Conservation (phyloP, 1,140 invertebrate species). For the Drosophila dunni region DNA sequence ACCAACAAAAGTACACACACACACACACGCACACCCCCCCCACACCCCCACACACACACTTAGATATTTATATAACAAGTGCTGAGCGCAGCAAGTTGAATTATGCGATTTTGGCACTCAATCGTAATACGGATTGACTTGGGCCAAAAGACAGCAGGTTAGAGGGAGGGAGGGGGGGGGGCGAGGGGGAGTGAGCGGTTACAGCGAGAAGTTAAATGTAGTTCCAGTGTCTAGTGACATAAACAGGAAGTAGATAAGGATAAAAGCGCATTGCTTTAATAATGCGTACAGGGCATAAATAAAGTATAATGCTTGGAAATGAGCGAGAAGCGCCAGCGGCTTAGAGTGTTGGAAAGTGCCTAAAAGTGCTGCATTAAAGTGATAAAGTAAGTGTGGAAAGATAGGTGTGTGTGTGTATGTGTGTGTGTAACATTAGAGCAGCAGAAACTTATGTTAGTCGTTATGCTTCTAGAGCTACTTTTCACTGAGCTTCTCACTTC, state of each 20-base stretch:
- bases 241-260: slow-evolving; percentile 9
- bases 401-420: too few relatives aligned
- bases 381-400: slow-evolving; percentile 1
- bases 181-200: neutral
- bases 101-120: slow-evolving; percentile 79
- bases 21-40: slow-evolving; percentile 8
- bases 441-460: neutral
- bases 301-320: slow-evolving; percentile 8
- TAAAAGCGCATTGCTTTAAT: slow-evolving; percentile 25
- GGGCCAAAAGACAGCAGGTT: slow-evolving; percentile 15
- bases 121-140: slow-evolving; percentile 49
- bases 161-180: neutral
- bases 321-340: neutral
- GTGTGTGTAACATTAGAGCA: neutral
- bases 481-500: neutral
- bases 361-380: slow-evolving; percentile 6
- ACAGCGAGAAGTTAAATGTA: slow-evolving; percentile 8
- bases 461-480: neutral
- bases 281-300: slow-evolving; percentile 11
- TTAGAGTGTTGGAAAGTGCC: slow-evolving; percentile 7
- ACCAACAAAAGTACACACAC: slow-evolving; percentile 23
- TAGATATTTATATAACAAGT: slow-evolving; percentile 20
- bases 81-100: slow-evolving; percentile 67
- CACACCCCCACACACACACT: neutral
- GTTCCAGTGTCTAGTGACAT: slow-evolving; percentile 3